Percentiles rank a stretch among this genome's conserved stretches.
Evolutionary conservation across 2,797 vertebrate genomes (phyloP).

Genomic region (Notolepis coatsorum): DNA sequence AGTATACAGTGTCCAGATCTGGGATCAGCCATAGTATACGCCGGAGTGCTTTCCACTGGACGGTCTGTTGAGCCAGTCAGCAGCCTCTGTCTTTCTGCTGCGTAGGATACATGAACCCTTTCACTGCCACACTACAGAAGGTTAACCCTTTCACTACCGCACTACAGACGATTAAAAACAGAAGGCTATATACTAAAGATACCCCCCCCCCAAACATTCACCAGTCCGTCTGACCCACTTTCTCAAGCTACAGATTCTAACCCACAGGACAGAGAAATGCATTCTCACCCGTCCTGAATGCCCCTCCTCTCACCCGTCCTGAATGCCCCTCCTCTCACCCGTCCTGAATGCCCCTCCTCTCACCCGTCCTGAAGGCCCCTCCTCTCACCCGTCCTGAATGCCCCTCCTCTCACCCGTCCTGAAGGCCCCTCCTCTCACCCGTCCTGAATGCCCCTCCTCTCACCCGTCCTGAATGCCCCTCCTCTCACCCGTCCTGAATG

Average conservation of each 20-base stretch:
- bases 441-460: slow-evolving; percentile 49
- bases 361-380: slow-evolving; percentile 51
- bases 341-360: no score
- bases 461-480: slow-evolving; percentile 50
- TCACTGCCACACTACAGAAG: no score
- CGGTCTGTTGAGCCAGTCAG: slow-evolving; percentile 27
- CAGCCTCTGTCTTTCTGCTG: slow-evolving; percentile 16
- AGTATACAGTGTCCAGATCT: no score
- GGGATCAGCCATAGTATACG: no score
- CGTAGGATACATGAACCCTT: slow-evolving; percentile 30
- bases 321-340: no score
- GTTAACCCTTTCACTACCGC: no score
- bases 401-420: slow-evolving; percentile 51
- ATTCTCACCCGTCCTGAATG: slow-evolving; percentile 49
- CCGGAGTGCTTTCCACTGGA: slow-evolving; percentile 25
- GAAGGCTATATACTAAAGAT: slow-evolving; percentile 30
- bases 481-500: slow-evolving; percentile 52
- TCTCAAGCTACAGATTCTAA: slow-evolving; percentile 37
- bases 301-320: slow-evolving; percentile 35
- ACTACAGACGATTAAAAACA: no score
- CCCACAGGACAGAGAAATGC: slow-evolving; percentile 33
- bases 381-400: slow-evolving; percentile 52
- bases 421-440: slow-evolving; percentile 57
- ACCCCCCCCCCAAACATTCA: slow-evolving; percentile 41
- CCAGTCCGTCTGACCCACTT: slow-evolving; percentile 57